Percentiles rank a stretch among this genome's conserved stretches.
Conservation (phyloP, 2,888 invertebrate species). For the Drosophila limbata region DNA sequence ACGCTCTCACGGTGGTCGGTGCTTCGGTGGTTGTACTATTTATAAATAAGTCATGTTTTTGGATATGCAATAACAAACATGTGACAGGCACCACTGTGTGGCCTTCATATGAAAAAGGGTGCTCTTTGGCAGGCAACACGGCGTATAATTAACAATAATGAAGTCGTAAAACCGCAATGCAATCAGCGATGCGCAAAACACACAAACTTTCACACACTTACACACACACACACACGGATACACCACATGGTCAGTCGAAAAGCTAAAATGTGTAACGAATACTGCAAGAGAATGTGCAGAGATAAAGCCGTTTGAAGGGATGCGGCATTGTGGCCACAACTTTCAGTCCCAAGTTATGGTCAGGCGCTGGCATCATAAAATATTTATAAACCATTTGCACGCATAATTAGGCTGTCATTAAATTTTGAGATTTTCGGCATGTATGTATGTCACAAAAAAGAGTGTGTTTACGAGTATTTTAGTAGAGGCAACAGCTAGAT, state of each 20-base stretch:
- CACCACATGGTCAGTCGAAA: conserved; percentile 49
- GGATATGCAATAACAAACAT: conserved; percentile 36
- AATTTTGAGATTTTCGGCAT: conserved; percentile 77
- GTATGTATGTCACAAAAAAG: conserved; percentile 46
- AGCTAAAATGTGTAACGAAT: conserved; percentile 55
- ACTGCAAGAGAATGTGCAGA: conserved; percentile 14
- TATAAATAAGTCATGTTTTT: conserved; percentile 56
- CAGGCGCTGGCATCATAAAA: conserved; percentile 68
- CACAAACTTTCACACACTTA: conserved; percentile 50
- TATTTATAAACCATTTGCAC: conserved; percentile 84
- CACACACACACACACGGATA: conserved; percentile 8
- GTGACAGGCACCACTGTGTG: conserved; percentile 30
- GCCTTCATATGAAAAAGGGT: conserved; percentile 15
- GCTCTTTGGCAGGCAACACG: conserved; percentile 52
- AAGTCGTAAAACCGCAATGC: conserved; percentile 81
- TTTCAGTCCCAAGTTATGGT: conserved; percentile 57
- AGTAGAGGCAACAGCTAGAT: background rate
- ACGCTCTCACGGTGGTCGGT: conserved; percentile 10
- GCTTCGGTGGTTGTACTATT: conserved; percentile 26
- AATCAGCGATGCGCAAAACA: conserved; percentile 81
- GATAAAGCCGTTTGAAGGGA: conserved; percentile 11
- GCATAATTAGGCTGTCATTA: conserved; percentile 85
- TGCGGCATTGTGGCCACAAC: conserved; percentile 37
- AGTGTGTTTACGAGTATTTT: background rate
- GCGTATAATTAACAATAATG: conserved; percentile 81